These are phyloP conservation scores for Callionymus lyra DNA, from an alignment of 2,113 vertebrate species.

Conservation along the genomic window DNA sequence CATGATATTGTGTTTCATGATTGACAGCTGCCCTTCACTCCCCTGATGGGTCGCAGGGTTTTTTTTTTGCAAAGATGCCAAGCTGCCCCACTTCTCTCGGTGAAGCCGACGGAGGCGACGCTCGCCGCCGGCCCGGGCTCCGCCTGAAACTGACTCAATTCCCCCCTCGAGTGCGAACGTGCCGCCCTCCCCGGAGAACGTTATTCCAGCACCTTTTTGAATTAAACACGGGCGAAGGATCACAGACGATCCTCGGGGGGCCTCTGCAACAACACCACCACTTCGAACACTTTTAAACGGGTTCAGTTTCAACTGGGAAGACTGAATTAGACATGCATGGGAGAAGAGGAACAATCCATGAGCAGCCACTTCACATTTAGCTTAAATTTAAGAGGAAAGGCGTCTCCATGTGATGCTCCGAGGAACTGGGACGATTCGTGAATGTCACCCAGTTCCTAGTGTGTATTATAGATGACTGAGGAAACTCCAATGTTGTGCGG, in stretches of 20 bases:
- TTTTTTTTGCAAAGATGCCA: too few relatives aligned
- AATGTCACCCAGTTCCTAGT: not conserved
- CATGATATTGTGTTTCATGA: constrained; percentile 20
- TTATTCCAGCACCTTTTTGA: not conserved
- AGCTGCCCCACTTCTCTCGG: too few relatives aligned
- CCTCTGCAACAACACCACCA: too few relatives aligned
- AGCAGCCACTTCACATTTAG: constrained; percentile 14
- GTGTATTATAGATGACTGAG: constrained; percentile 1
- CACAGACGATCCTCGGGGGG: constrained; percentile 18
- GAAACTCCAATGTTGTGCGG: not conserved
- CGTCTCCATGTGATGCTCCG: constrained; percentile 15
- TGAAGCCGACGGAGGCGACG: too few relatives aligned
- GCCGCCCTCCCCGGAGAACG: not conserved
- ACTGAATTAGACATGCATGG: constrained; percentile 39
- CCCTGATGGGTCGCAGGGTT: constrained; percentile 2
- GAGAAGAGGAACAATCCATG: constrained; percentile 21
- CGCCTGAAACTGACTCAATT: not conserved
- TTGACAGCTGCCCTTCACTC: constrained; percentile 38
- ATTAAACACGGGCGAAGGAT: constrained; percentile 40
- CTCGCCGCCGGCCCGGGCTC: too few relatives aligned
- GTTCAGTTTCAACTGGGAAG: too few relatives aligned
- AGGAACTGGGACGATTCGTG: constrained; percentile 8
- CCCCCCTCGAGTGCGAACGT: too few relatives aligned
- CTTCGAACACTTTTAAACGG: too few relatives aligned
- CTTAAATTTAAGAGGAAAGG: constrained; percentile 22